A percentile compares a stretch with the other conserved stretches of the same genome.
These are phyloP conservation scores for Hydrozoanthus gracilis DNA, from an alignment of 92 coral and sea anemone genomes.

Conservation along the genomic window DNA sequence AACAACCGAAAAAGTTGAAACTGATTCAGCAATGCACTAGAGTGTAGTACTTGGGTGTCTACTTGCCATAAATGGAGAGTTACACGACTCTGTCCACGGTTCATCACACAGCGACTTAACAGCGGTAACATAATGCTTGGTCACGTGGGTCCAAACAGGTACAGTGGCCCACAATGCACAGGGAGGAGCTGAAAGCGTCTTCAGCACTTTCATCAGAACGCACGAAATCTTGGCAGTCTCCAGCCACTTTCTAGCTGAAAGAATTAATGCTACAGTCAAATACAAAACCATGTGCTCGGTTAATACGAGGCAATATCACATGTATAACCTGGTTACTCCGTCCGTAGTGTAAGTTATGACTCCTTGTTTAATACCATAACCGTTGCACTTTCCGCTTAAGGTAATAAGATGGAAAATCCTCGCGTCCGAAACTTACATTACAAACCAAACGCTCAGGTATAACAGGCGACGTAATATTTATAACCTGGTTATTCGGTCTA, in stretches of 20 bases:
- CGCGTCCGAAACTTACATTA: no score
- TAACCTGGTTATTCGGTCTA: no score
- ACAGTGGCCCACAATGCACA: constrained; percentile 72
- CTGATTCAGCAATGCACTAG: neutral
- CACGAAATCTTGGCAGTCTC: constrained; percentile 43
- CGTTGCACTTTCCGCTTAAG: no score
- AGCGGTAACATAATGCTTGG: constrained; percentile 70
- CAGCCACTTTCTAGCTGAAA: neutral
- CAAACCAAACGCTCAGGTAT: no score
- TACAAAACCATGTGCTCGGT: no score
- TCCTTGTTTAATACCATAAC: no score
- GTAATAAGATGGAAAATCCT: no score
- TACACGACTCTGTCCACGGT: neutral
- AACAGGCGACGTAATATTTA: no score
- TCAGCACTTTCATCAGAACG: constrained; percentile 58
- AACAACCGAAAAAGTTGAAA: neutral
- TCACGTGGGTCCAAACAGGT: constrained; percentile 66
- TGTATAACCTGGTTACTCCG: no score
- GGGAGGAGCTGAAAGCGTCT: constrained; percentile 45
- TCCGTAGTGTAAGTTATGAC: no score
- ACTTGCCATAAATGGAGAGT: constrained; percentile 31
- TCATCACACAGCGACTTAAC: constrained; percentile 62
- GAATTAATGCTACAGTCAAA: neutral
- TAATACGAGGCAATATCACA: no score
- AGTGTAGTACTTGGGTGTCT: neutral